phyloP scores from a whole-genome alignment of 2,113 vertebrate species.

The Nestor notabilis region DNA sequence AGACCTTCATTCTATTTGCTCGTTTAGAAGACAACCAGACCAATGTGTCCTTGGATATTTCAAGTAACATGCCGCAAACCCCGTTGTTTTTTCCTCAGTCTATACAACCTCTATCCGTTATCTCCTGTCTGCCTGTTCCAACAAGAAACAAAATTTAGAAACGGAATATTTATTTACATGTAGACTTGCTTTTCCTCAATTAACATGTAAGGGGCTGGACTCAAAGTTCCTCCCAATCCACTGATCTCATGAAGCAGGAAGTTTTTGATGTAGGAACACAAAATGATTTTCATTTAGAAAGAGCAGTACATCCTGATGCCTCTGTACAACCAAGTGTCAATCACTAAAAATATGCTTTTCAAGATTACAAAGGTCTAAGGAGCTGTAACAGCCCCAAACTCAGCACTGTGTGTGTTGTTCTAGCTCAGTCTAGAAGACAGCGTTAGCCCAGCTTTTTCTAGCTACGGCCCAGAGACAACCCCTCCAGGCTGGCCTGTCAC shows the following conservation, averaged over 20 bases:
- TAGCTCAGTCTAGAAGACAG: neutral
- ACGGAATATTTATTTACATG: neutral
- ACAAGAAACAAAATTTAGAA: neutral
- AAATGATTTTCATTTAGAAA: neutral
- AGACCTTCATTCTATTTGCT: neutral
- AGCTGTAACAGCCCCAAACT: neutral
- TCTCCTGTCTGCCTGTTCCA: neutral
- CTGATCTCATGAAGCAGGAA: neutral
- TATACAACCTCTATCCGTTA: rapidly evolving
- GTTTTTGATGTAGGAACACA: neutral
- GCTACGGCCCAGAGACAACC: neutral
- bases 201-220: neutral
- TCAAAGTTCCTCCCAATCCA: neutral
- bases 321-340: neutral
- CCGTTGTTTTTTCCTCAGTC: neutral
- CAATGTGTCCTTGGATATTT: neutral
- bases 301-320: neutral
- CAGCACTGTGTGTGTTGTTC: neutral
- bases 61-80: neutral
- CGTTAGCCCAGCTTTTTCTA: neutral
- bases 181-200: neutral
- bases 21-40: neutral
- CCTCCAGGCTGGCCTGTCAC: neutral
- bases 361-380: neutral
- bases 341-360: neutral